phyloP scores from a whole-genome alignment of 2,797 vertebrate species.

The Pipistrellus pipistrellus region DNA sequence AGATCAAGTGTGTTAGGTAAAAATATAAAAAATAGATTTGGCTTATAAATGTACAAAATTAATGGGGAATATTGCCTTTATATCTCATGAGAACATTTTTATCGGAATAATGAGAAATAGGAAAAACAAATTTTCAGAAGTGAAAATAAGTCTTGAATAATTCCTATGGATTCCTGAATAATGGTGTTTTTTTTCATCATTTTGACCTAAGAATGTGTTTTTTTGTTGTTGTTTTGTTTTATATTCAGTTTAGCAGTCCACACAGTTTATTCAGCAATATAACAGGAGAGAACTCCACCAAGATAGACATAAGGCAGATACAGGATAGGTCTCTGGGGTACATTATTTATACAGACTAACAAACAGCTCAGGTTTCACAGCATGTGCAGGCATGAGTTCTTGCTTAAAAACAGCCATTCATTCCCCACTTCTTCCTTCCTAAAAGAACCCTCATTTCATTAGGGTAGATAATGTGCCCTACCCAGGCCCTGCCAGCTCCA shows the following conservation, averaged over 20 bases:
- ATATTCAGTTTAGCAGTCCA: conserved; percentile 49
- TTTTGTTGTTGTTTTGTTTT: not conserved
- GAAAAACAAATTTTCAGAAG: not conserved
- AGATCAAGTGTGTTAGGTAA: not conserved
- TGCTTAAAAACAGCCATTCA: not conserved
- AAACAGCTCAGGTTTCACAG: conserved; percentile 52
- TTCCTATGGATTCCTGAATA: not conserved
- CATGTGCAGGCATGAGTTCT: conserved; percentile 40
- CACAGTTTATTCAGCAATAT: conserved; percentile 75
- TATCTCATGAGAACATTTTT: not conserved
- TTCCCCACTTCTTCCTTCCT: not conserved
- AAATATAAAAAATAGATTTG: conserved; percentile 31
- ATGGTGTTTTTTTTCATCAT: not conserved
- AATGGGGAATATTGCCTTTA: not conserved
- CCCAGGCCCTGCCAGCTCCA: not conserved
- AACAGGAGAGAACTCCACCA: conserved; percentile 61
- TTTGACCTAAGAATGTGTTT: not conserved
- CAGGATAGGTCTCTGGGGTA: conserved; percentile 37
- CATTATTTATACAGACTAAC: conserved; percentile 67
- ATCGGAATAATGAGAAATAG: not conserved
- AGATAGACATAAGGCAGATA: conserved; percentile 73
- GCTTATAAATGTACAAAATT: not conserved
- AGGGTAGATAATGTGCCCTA: not conserved
- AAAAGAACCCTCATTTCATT: not conserved
- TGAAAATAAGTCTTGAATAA: conserved; percentile 46